Base-by-base conservation (phyloP, 2,888 invertebrate genomes). In the Macroteleia sp. region DNA sequence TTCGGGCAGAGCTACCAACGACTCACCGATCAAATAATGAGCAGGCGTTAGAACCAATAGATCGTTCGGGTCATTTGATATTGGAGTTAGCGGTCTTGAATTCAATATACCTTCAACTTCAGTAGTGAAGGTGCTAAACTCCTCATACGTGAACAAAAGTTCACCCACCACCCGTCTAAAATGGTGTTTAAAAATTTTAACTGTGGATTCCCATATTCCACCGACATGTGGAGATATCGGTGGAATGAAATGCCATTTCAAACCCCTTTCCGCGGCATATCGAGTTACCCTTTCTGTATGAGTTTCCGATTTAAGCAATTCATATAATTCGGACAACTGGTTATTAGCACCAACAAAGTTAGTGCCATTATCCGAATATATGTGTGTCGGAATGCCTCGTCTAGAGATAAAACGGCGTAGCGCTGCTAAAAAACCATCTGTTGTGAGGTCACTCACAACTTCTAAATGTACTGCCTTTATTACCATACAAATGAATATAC, bases 391-490 rank as follows among this genome's bases (percentile, higher is more conserved):
- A 17, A 66, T 46, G 0, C 89, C 88, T 5, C 88, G 62, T 34
- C 88, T 54, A 3, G 87, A 73, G 4, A 87, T 82, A 32, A 90
- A 89, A 3, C 89, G 79, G 19, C 77, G 48, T 1, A 90, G 50
- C 0, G 88, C 83, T 1, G 82, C 84, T 1, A 90, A 19, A 66
- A 90, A 89, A 0, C 81, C 77, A 17, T 86, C 85, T 0, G 88
- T 83, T 0, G 85, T 80, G 0, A 89, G 22, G 16, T 84, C 82
- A 14, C 80, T 79, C 1, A 87, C 88, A 0, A 88, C 44, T 67
- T 89, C 88, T 8, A 89, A 48, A 52, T 90, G 86, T 3, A 89
- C 70, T 0, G 89, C 89, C 61, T 86, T 86, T 0, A 82, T 81
- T 0, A 80, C 41, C 28, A 88, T 62, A 52, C 89, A 90, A 2